Conservation (phyloP, 2,888 invertebrate species). For the Nipponacmea schrenckii region DNA sequence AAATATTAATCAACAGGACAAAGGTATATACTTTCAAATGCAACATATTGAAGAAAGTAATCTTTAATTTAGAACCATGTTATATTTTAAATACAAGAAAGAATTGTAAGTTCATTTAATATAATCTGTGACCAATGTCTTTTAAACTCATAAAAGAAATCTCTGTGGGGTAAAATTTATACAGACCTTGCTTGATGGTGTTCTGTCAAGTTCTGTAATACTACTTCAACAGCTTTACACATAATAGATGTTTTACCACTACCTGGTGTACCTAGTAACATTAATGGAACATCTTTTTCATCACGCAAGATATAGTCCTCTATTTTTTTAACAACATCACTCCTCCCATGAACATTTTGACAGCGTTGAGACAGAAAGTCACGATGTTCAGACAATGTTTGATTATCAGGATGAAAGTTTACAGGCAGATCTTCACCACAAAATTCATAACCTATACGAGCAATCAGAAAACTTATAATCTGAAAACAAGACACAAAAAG, state of each 20-base stretch:
- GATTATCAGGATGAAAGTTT: conserved; percentile 47
- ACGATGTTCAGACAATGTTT: conserved; percentile 53
- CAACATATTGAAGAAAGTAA: too few relatives aligned
- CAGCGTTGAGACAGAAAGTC: conserved; percentile 60
- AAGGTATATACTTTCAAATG: too few relatives aligned
- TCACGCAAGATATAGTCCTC: conserved; percentile 55
- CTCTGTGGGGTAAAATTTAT: neutral
- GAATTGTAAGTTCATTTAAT: too few relatives aligned
- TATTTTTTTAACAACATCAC: conserved; percentile 55
- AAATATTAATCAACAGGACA: too few relatives aligned
- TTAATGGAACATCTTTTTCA: conserved; percentile 60
- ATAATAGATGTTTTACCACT: conserved; percentile 64
- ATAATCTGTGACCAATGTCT: too few relatives aligned
- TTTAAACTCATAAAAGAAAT: too few relatives aligned
- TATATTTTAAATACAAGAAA: too few relatives aligned
- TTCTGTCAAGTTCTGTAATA: conserved; percentile 39
- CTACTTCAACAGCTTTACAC: conserved; percentile 55
- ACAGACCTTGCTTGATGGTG: conserved; percentile 43
- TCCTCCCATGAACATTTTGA: conserved; percentile 55
- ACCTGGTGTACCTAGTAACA: conserved; percentile 61
- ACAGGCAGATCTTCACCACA: conserved; percentile 52
- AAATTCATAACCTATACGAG: conserved; percentile 59
- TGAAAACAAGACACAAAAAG: conserved; percentile 30
- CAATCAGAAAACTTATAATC: conserved; percentile 63
- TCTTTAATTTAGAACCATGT: too few relatives aligned